phyloP scores from a whole-genome alignment of 1,140 invertebrate species.

The Heliconius hewitsoni region DNA sequence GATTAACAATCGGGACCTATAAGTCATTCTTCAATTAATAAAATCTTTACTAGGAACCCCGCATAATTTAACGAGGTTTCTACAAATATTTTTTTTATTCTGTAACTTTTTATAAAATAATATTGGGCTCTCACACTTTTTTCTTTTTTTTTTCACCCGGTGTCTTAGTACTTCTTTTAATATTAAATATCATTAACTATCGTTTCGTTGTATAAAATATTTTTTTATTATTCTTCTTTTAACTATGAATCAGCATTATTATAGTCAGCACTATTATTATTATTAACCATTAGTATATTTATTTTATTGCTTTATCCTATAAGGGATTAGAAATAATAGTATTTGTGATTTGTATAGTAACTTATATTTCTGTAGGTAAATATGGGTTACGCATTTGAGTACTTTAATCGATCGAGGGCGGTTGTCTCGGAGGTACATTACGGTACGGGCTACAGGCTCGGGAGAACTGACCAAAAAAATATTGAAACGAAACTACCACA shows the following conservation, averaged over 20 bases:
- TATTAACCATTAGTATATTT: too few species aligned
- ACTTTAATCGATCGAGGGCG: slow-evolving; percentile 43
- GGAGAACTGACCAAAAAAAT: neutral
- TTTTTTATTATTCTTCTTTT: too few species aligned
- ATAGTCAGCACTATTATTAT: neutral
- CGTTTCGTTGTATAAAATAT: neutral
- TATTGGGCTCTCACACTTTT: too few species aligned
- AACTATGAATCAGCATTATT: neutral
- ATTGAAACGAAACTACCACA: neutral
- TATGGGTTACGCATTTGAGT: slow-evolving; percentile 18
- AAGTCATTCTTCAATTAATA: too few species aligned
- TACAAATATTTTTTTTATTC: too few species aligned
- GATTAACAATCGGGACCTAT: too few species aligned
- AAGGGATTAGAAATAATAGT: neutral
- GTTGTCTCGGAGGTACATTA: slow-evolving; percentile 45
- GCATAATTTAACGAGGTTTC: too few species aligned
- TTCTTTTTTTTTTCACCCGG: too few species aligned
- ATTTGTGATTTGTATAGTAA: neutral
- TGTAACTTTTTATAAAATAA: too few species aligned
- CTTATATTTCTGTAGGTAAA: neutral
- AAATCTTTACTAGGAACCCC: too few species aligned
- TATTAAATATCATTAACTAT: neutral
- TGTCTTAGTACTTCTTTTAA: too few species aligned
- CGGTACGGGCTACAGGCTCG: slow-evolving; percentile 12
- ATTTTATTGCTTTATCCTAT: neutral